Evolutionary conservation across 1,140 invertebrate species (phyloP).

Genomic region (Drosophila simulans): DNA sequence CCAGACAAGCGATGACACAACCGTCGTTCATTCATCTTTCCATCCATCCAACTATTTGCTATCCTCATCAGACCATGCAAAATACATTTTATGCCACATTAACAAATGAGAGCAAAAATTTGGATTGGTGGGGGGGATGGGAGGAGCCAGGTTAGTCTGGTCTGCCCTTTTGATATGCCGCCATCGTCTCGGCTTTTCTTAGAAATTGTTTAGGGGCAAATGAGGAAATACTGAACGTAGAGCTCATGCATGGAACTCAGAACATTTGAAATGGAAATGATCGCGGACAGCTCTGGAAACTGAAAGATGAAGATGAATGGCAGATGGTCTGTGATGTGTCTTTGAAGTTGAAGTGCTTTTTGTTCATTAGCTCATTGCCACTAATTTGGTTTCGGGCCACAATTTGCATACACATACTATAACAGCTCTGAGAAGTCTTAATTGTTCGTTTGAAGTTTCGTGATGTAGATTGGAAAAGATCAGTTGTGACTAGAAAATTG

Average conservation of each 20-base stretch:
- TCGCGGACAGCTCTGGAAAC: conserved; percentile 38
- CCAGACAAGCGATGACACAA: conserved; percentile 30
- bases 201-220: conserved; percentile 59
- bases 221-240: conserved; percentile 44
- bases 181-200: conserved; percentile 60
- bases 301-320: conserved; percentile 73
- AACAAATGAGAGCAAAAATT: conserved; percentile 58
- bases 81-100: conserved; percentile 61
- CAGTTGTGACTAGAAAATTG: not conserved
- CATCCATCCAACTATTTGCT: conserved; percentile 17
- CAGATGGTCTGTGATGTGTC: conserved; percentile 60
- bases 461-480: conserved; percentile 17
- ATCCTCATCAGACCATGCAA: conserved; percentile 49
- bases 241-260: conserved; percentile 34
- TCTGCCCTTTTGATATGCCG: conserved; percentile 59
- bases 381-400: conserved; percentile 48
- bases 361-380: conserved; percentile 72
- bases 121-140: conserved; percentile 7
- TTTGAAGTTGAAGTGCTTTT: conserved; percentile 69
- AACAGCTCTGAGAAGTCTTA: conserved; percentile 53
- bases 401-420: conserved; percentile 4
- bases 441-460: conserved; percentile 50
- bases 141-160: conserved; percentile 7
- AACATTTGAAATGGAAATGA: conserved; percentile 63
- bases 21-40: conserved; percentile 27